Base-by-base conservation (phyloP, 2,888 invertebrate genomes). In the Drosophila barbarae region DNA sequence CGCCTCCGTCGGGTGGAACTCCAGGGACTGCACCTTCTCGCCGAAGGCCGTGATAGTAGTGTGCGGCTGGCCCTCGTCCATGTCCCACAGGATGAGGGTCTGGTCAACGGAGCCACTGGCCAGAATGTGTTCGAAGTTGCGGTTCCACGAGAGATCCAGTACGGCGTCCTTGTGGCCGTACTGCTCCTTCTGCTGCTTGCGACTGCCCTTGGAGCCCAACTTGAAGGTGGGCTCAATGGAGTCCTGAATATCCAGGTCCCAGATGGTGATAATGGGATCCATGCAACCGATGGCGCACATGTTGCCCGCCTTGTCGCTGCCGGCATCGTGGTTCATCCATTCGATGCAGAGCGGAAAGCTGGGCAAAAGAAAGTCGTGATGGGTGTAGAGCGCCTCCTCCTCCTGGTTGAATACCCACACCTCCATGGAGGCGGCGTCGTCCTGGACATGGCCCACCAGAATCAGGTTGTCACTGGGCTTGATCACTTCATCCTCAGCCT, bases 241-340 rank as follows among this genome's bases (percentile, higher is more conserved):
- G 87, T 98, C 96, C 73, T 98, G 94, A 63, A 99, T 92, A 90
- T 99, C 98, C 42, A 99, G 90, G 90, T 99, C 98, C 98, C 98
- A 99, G n/a, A 99, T 93, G 79, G 97, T 95, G 59, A 99, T 98
- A 41, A 95, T 92, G 0, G 97, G 95, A 70, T 94, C 94, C 97
- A 99, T 98, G 35, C 94, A 94, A 12, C 98, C 98, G 60, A 98
- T 92, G 0, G 98, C 98, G 78, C 97, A 94, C 77, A 97, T 93
- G 89, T 97, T 98, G 18, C 94, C 94, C 65, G 92, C 91, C 36
- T 93, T 92, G 71, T 94, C 93, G 3, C 89, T 92, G 89, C 89
- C 90, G 0, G 96, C 94, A 88, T 98, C 96, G 87, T 94, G 96
- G 88, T 95, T 95, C 60, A 99, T 90, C 96, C 98, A 97, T 89